These are phyloP conservation scores for Crotalus tigris DNA, from an alignment of 2,113 vertebrate genomes.

Conservation along the genomic window DNA sequence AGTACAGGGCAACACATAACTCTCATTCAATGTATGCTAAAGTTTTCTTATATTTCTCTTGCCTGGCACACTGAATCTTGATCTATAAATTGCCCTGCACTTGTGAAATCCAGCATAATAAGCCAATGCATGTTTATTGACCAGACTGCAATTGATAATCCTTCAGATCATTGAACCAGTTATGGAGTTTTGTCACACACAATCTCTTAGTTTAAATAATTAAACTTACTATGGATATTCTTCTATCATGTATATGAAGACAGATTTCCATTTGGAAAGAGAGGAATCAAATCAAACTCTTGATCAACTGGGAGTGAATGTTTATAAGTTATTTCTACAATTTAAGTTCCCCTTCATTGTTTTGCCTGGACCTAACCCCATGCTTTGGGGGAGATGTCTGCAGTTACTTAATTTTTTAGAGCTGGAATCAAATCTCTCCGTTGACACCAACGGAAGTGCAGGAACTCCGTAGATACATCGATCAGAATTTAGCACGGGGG, in stretches of 20 bases:
- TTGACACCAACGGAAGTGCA: too few species aligned
- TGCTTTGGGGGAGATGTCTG: not conserved
- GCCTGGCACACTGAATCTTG: not conserved
- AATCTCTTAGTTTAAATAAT: not conserved
- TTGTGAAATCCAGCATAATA: not conserved
- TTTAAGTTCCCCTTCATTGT: not conserved
- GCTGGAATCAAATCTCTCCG: not conserved
- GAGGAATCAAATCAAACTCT: not conserved
- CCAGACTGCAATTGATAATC: not conserved
- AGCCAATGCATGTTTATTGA: not conserved
- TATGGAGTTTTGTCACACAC: not conserved
- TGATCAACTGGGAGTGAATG: not conserved
- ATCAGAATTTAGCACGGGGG: too few species aligned
- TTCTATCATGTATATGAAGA: not conserved
- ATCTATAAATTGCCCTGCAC: not conserved
- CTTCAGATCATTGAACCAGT: not conserved
- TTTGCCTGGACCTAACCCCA: not conserved
- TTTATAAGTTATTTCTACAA: not conserved
- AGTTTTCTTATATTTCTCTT: not conserved
- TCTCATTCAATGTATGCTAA: not conserved
- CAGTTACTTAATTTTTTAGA: not conserved
- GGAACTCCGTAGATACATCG: too few species aligned
- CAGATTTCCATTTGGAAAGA: not conserved
- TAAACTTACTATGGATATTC: not conserved
- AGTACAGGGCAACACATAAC: not conserved